These are phyloP conservation scores for Hiodon tergisus DNA, from an alignment of 2,113 vertebrate genomes.

Conservation along the genomic window DNA sequence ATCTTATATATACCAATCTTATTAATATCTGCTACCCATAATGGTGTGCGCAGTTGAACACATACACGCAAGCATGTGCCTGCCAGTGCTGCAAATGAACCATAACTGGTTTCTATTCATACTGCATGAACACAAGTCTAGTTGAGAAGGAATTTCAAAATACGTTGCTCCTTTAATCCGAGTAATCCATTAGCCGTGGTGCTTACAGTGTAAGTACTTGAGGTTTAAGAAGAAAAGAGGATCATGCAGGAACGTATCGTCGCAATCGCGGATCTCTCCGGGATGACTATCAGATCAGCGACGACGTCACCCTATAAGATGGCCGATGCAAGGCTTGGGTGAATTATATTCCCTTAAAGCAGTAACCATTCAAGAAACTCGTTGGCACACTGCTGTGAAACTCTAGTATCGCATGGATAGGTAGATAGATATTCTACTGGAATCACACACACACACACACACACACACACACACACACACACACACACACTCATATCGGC, in stretches of 20 bases:
- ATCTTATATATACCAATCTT: constrained; percentile 56
- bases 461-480: too few species aligned
- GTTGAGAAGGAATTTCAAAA: constrained; percentile 48
- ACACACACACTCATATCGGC: too few species aligned
- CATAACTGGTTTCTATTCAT: background rate
- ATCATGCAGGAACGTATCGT: constrained; percentile 37
- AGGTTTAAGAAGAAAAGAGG: constrained; percentile 41
- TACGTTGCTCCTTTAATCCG: constrained; percentile 50
- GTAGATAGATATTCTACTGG: background rate
- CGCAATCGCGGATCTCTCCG: constrained; percentile 20
- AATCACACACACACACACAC: background rate
- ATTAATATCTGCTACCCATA: constrained; percentile 40
- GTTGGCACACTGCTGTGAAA: too few species aligned
- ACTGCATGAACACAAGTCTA: constrained; percentile 29
- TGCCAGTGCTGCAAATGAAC: background rate
- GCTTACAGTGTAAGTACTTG: constrained; percentile 32
- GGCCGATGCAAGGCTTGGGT: background rate
- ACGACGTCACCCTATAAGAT: background rate
- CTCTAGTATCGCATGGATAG: background rate
- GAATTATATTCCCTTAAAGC: constrained; percentile 5
- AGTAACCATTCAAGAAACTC: background rate
- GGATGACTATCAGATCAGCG: constrained; percentile 17
- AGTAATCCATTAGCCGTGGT: constrained; percentile 51
- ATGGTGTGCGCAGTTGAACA: background rate
- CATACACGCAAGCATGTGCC: background rate